A percentile compares a stretch with the other conserved stretches of the same genome.
Evolutionary conservation across 2,113 vertebrate species (phyloP).

Genomic region (Cyanistes caeruleus): DNA sequence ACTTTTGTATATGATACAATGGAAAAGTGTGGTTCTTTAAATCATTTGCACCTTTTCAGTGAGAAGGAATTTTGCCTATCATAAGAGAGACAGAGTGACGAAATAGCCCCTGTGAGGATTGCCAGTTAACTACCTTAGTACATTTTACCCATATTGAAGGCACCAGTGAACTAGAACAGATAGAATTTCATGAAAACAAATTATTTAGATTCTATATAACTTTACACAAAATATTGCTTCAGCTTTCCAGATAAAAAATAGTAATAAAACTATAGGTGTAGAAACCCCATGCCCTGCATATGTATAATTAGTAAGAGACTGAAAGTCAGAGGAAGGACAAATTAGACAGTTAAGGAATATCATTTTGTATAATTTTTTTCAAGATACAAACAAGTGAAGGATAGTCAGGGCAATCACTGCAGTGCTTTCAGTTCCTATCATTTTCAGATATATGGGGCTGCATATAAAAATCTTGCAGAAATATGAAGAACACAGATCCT

Average conservation of each 20-base stretch:
- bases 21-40: not conserved
- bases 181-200: not conserved
- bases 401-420: not conserved
- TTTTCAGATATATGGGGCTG: not conserved
- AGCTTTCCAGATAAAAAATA: not conserved
- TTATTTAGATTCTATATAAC: not conserved
- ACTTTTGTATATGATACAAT: not conserved
- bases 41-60: not conserved
- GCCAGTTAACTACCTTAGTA: not conserved
- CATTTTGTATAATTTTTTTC: not conserved
- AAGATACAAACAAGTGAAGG: not conserved
- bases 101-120: not conserved
- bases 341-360: not conserved
- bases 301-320: not conserved
- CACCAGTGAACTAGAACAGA: not conserved
- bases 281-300: not conserved
- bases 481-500: not conserved
- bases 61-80: not conserved
- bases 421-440: not conserved
- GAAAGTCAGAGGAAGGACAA: not conserved
- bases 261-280: not conserved
- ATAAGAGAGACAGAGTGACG: not conserved
- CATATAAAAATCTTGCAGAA: not conserved
- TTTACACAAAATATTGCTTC: not conserved
- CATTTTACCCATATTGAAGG: not conserved